These are phyloP conservation scores for Beaufortia kweichowensis DNA, from an alignment of 2,113 vertebrate species.

Conservation along the genomic window DNA sequence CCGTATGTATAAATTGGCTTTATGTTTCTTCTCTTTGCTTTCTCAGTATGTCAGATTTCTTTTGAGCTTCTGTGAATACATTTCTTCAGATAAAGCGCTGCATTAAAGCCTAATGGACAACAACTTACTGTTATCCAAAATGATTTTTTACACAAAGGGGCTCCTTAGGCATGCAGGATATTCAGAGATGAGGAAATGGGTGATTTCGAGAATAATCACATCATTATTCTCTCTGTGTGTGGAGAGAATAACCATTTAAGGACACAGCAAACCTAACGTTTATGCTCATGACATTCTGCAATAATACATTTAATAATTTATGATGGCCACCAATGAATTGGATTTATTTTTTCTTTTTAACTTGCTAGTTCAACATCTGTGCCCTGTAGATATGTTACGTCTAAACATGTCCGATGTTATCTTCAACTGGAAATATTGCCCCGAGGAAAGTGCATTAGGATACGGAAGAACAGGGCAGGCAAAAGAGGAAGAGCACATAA, in stretches of 20 bases:
- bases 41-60: conserved; percentile 13
- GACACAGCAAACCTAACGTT: background rate
- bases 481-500: background rate
- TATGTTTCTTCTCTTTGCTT: background rate
- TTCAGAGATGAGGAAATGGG: conserved; percentile 44
- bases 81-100: background rate
- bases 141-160: background rate
- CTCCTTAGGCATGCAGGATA: conserved; percentile 7
- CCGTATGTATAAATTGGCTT: conserved; percentile 1
- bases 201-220: conserved; percentile 49
- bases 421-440: background rate
- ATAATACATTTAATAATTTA: background rate
- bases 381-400: background rate
- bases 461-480: background rate
- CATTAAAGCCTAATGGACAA: conserved; percentile 1
- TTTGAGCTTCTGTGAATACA: conserved; percentile 14
- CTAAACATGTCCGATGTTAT: conserved; percentile 12
- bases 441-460: background rate
- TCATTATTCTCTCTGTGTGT: conserved; percentile 11
- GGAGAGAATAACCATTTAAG: conserved; percentile 31
- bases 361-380: background rate
- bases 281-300: background rate
- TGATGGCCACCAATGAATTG: background rate
- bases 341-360: no score
- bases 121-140: background rate